A percentile compares a stretch with the other conserved stretches of the same genome.
These are phyloP conservation scores for Limnephilus auricula DNA, from an alignment of 2,888 invertebrate genomes.

Conservation along the genomic window DNA sequence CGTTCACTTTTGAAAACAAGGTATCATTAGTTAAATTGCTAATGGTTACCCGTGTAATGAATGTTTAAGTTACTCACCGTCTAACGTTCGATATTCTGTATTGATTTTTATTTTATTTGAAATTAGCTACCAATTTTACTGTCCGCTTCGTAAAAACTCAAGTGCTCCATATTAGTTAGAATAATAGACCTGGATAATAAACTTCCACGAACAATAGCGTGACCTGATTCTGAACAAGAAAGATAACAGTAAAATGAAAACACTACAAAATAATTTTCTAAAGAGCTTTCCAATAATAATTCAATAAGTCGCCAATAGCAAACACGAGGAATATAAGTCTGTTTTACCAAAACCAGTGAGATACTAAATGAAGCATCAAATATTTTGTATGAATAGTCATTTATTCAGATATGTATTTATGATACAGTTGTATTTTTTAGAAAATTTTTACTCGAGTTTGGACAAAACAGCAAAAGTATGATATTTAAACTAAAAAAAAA, in stretches of 20 bases:
- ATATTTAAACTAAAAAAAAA: no score
- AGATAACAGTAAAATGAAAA: background rate
- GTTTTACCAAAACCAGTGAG: background rate
- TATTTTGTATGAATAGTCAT: background rate
- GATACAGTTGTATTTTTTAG: background rate
- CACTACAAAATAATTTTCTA: background rate
- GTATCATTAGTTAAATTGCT: background rate
- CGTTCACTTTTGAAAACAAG: background rate
- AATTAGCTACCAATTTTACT: background rate
- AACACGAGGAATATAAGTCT: background rate
- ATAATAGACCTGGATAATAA: background rate
- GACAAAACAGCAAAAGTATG: no score
- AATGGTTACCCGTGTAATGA: background rate
- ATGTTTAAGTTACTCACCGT: background rate
- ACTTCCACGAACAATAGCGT: background rate
- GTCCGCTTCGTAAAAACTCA: background rate
- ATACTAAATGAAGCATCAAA: background rate
- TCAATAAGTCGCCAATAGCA: background rate
- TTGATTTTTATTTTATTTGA: background rate
- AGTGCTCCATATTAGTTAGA: background rate
- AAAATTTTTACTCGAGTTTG: background rate
- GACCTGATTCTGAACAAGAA: conserved; percentile 2
- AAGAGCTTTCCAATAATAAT: background rate
- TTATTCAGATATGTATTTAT: background rate
- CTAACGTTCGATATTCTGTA: background rate